Evolutionary conservation across 1,140 invertebrate species (phyloP).

Genomic region (Sminthurides bifidus): DNA sequence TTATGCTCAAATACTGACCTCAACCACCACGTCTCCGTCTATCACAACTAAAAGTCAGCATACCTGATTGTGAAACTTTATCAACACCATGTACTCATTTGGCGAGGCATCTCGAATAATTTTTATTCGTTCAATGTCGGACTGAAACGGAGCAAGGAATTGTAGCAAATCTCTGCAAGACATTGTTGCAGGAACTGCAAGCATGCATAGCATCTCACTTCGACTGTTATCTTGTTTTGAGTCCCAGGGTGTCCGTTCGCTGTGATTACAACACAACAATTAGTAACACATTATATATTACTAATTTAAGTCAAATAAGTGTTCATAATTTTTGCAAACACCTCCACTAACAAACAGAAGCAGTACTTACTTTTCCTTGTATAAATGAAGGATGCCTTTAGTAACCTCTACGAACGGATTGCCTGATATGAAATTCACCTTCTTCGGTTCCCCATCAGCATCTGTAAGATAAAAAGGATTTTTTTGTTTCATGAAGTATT

Average conservation of each 20-base stretch:
- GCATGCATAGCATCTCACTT: conserved; percentile 77
- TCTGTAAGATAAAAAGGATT: neutral
- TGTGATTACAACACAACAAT: conserved; percentile 10
- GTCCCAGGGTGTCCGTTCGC: conserved; percentile 35
- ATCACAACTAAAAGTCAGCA: no score
- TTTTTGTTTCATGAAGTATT: neutral
- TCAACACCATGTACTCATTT: conserved; percentile 93
- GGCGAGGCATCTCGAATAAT: conserved; percentile 72
- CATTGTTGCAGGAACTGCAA: conserved; percentile 83
- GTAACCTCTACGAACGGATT: conserved; percentile 95
- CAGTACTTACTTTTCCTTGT: conserved; percentile 73
- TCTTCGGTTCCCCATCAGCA: conserved; percentile 14
- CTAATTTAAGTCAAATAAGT: conserved; percentile 10
- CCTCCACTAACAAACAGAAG: no score
- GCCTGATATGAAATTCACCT: conserved; percentile 69
- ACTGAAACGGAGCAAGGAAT: conserved; percentile 85
- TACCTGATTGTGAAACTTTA: conserved; percentile 65
- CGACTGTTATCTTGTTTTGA: conserved; percentile 39
- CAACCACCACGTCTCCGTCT: no score
- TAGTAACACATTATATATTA: conserved; percentile 1
- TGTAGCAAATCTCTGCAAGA: conserved; percentile 85
- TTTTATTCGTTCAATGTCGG: conserved; percentile 75
- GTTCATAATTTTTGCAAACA: conserved; percentile 3
- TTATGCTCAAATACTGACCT: no score
- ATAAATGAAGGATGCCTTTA: conserved; percentile 89